Evolutionary conservation across 2,113 vertebrate genomes (phyloP).

Genomic region (Thunnus thynnus): DNA sequence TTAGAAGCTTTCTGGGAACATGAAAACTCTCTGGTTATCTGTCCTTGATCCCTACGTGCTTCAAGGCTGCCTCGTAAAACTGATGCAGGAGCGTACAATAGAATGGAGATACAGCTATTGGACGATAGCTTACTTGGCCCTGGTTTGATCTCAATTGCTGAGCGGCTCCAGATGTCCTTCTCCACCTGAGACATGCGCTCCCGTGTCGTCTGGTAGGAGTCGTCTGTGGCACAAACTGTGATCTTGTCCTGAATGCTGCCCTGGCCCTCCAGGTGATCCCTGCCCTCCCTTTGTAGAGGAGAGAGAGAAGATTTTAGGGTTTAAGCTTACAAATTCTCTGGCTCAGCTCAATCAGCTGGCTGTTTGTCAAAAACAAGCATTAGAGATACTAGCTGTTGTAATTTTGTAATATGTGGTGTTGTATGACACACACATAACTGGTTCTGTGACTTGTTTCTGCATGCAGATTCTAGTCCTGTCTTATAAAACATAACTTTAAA

Average conservation of each 20-base stretch:
- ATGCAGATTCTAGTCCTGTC: slow-evolving; percentile 23
- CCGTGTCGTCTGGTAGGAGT: slow-evolving; percentile 85
- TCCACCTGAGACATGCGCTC: slow-evolving; percentile 86
- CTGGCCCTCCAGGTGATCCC: slow-evolving; percentile 86
- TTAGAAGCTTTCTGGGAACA: slow-evolving; percentile 45
- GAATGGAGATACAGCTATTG: slow-evolving; percentile 10
- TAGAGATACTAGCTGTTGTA: neutral
- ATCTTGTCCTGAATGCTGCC: slow-evolving; percentile 91
- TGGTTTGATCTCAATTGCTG: slow-evolving; percentile 84
- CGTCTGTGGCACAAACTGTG: slow-evolving; percentile 89
- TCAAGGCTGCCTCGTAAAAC: slow-evolving; percentile 22
- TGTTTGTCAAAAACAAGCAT: slow-evolving; percentile 10
- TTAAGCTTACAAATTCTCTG: slow-evolving; percentile 9
- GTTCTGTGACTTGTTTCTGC: slow-evolving; percentile 50
- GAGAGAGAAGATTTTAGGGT: slow-evolving; percentile 12
- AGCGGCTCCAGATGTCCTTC: slow-evolving; percentile 86
- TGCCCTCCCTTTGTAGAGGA: slow-evolving; percentile 76
- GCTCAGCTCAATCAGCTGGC: neutral
- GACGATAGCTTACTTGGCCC: slow-evolving; percentile 78
- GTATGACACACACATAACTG: slow-evolving; percentile 45
- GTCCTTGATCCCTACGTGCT: slow-evolving; percentile 48
- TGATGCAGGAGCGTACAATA: slow-evolving; percentile 14
- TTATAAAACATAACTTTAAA: slow-evolving; percentile 27
- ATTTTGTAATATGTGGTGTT: neutral
- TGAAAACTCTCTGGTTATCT: slow-evolving; percentile 38